Percentiles rank a stretch among this genome's conserved stretches.
These are phyloP conservation scores for Gambusia yucatana DNA, from an alignment of 2,797 vertebrate species.

Conservation along the genomic window DNA sequence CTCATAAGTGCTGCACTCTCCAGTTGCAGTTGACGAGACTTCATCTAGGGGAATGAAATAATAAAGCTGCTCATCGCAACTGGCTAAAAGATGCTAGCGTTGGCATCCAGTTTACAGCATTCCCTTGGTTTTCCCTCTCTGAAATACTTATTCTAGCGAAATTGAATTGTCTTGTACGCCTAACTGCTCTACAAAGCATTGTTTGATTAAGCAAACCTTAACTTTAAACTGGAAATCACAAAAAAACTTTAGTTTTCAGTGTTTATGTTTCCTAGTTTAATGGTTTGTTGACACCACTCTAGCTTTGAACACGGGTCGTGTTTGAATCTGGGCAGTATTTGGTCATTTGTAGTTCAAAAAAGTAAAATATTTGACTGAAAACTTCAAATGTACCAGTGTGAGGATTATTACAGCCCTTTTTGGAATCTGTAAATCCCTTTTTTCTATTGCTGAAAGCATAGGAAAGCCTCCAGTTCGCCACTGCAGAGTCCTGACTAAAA, in stretches of 20 bases:
- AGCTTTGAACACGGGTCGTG: background rate
- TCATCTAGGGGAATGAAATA: background rate
- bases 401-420: background rate
- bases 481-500: background rate
- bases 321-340: background rate
- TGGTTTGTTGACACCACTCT: background rate
- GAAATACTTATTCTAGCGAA: background rate
- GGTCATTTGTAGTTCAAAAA: background rate
- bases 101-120: background rate
- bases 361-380: background rate
- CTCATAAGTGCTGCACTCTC: background rate
- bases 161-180: background rate
- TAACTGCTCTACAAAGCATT: background rate
- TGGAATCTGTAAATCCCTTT: background rate
- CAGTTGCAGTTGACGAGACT: background rate
- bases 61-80: background rate
- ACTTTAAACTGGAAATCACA: background rate
- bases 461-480: background rate
- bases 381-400: background rate
- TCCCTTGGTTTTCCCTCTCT: background rate
- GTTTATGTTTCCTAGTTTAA: background rate
- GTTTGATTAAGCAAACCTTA: background rate
- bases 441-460: background rate
- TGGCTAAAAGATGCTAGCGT: background rate
- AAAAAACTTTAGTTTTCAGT: background rate